phyloP scores from a whole-genome alignment of 2,797 vertebrate species.

The Anguilla pacifica region DNA sequence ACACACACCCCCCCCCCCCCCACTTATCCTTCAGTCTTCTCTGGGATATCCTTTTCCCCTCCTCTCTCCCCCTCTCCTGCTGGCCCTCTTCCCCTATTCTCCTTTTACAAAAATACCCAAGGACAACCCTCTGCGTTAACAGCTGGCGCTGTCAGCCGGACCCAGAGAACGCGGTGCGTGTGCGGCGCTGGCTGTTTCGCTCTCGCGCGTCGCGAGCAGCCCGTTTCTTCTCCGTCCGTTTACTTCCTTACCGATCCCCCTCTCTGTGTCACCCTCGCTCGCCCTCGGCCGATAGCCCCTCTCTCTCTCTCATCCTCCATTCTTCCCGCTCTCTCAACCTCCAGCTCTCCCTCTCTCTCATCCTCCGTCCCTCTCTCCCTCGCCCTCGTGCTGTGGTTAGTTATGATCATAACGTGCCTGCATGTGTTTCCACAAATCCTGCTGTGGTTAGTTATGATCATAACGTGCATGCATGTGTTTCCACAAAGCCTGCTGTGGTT shows the following conservation, averaged over 20 bases:
- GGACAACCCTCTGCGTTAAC: constrained; percentile 76
- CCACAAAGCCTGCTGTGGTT: too few relatives aligned
- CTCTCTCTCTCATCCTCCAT: too few relatives aligned
- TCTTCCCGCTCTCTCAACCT: too few relatives aligned
- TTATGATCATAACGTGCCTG: too few relatives aligned
- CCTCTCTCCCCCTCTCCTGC: constrained; percentile 35
- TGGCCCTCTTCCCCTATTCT: constrained; percentile 56
- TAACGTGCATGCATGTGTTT: too few relatives aligned
- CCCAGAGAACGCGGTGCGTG: constrained; percentile 67
- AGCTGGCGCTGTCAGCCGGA: constrained; percentile 72
- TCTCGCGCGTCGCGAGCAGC: constrained; percentile 54
- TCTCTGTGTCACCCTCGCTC: background rate
- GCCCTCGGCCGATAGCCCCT: too few relatives aligned
- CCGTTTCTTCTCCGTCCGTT: background rate
- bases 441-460: too few relatives aligned
- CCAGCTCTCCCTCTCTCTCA: too few relatives aligned
- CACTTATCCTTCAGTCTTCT: constrained; percentile 54
- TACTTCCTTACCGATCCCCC: constrained; percentile 43
- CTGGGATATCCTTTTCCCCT: constrained; percentile 56
- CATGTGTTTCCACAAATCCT: too few relatives aligned
- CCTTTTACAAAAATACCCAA: constrained; percentile 75
- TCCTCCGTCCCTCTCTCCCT: constrained; percentile 30
- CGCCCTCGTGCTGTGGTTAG: too few relatives aligned
- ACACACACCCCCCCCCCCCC: constrained; percentile 6
- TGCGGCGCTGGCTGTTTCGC: constrained; percentile 70